These are phyloP conservation scores for Alloscopus bannaensis DNA, from an alignment of 2,888 invertebrate species.

Conservation along the genomic window DNA sequence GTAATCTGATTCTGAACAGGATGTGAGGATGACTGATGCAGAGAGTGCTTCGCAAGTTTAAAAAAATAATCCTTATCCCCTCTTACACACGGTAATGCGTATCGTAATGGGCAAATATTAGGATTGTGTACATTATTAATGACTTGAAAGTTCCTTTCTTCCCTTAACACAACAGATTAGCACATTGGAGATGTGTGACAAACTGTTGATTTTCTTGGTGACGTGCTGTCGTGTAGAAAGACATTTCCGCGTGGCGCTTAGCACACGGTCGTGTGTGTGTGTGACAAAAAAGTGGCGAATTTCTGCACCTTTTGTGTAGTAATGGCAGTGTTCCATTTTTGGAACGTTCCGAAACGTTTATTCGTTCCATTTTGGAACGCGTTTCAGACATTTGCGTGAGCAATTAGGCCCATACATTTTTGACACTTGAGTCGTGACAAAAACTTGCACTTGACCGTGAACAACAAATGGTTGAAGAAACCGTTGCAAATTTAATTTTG, in stretches of 20 bases:
- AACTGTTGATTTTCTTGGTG: not conserved
- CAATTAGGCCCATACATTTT: not conserved
- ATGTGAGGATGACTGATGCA: not conserved
- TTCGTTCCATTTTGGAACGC: not conserved
- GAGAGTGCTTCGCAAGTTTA: not conserved
- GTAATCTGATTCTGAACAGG: constrained; percentile 8
- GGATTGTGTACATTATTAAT: not conserved
- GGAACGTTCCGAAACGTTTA: not conserved
- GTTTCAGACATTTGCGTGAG: constrained; percentile 7
- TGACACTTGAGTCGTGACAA: constrained; percentile 36
- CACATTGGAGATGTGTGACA: constrained; percentile 2
- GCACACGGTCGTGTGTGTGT: too few relatives aligned
- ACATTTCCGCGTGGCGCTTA: not conserved
- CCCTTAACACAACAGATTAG: constrained; percentile 12
- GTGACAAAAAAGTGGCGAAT: too few relatives aligned
- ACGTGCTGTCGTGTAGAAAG: not conserved
- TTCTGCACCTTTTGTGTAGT: too few relatives aligned
- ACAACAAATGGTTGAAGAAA: not conserved
- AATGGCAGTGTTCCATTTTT: too few relatives aligned
- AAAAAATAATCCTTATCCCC: not conserved
- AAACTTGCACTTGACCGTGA: constrained; percentile 47
- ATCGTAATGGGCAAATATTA: not conserved
- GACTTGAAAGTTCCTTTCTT: constrained; percentile 13
- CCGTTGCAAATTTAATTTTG: not conserved
- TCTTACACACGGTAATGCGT: too few relatives aligned